Evolutionary conservation across 2,888 invertebrate genomes (phyloP).

Genomic region (Drosophila kanekoi): DNA sequence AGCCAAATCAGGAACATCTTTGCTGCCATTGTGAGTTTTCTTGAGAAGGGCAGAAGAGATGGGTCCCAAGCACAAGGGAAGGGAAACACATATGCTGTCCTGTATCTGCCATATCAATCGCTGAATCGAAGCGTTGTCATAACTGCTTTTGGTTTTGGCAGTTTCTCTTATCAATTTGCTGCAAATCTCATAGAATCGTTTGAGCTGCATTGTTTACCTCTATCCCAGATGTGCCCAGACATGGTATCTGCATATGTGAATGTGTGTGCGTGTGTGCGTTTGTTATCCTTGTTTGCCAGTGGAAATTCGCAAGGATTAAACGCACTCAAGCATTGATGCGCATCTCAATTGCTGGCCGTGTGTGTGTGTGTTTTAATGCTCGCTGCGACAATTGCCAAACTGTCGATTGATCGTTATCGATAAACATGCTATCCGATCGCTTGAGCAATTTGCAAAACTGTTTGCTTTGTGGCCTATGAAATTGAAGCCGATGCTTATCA

Average conservation of each 20-base stretch:
- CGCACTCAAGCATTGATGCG: conserved; percentile 71
- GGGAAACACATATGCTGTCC: conserved; percentile 27
- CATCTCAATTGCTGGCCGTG: conserved; percentile 61
- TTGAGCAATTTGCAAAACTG: conserved; percentile 62
- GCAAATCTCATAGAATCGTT: conserved; percentile 54
- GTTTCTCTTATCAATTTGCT: conserved; percentile 66
- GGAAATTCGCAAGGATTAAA: conserved; percentile 77
- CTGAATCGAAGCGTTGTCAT: conserved; percentile 53
- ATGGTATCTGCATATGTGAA: conserved; percentile 38
- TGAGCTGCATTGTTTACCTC: conserved; percentile 36
- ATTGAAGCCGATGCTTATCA: conserved; percentile 76
- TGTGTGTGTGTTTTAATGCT: conserved; percentile 33
- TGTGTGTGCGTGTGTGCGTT: conserved; percentile 27
- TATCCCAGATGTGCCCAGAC: conserved; percentile 14
- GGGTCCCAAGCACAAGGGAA: conserved; percentile 19
- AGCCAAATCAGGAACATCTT: not conserved
- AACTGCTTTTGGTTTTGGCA: conserved; percentile 74
- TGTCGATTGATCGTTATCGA: conserved; percentile 57
- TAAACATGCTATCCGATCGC: conserved; percentile 56
- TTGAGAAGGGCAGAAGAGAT: conserved; percentile 14
- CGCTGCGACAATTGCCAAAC: conserved; percentile 44
- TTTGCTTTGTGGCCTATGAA: conserved; percentile 79
- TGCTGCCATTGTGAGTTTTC: conserved; percentile 27
- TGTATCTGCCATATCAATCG: conserved; percentile 62
- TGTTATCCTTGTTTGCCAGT: conserved; percentile 39